Percentiles rank a stretch among this genome's conserved stretches.
Evolutionary conservation across 2,888 invertebrate species (phyloP).

Genomic region (Uropetala carovei): DNA sequence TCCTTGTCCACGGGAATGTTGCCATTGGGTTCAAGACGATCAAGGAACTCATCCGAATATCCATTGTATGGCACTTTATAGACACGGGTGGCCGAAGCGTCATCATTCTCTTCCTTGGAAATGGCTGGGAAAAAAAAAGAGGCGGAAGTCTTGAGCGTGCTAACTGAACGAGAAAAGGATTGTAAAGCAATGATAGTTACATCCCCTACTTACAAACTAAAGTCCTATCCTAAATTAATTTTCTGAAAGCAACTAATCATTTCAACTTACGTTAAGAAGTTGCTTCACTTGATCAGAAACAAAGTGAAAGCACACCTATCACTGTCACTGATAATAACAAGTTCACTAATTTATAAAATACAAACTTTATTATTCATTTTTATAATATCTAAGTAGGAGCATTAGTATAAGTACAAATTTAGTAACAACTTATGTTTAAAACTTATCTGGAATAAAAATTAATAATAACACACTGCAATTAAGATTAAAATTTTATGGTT

Average conservation of each 20-base stretch:
- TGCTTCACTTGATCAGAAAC: too few relatives aligned
- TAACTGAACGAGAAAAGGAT: not conserved
- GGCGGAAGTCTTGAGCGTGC: not conserved
- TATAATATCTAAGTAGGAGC: too few relatives aligned
- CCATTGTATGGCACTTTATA: constrained; percentile 92
- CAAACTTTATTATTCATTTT: not conserved
- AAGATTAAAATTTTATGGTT: not conserved
- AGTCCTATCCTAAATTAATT: too few relatives aligned
- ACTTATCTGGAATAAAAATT: too few relatives aligned
- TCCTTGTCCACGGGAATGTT: constrained; percentile 94
- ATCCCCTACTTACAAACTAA: not conserved
- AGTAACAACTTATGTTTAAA: too few relatives aligned
- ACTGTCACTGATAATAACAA: not conserved
- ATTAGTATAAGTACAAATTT: too few relatives aligned
- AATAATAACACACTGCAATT: not conserved
- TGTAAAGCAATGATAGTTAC: not conserved
- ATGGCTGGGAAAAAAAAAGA: constrained; percentile 84
- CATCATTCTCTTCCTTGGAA: constrained; percentile 93
- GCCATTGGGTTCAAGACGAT: constrained; percentile 94
- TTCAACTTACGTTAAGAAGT: too few relatives aligned
- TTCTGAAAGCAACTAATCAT: not conserved
- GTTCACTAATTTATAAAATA: not conserved
- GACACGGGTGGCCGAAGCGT: constrained; percentile 74
- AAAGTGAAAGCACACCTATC: too few relatives aligned
- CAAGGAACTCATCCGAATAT: constrained; percentile 95